Evolutionary conservation across 2,797 vertebrate species (phyloP).

Genomic region (Myotis vivesi): DNA sequence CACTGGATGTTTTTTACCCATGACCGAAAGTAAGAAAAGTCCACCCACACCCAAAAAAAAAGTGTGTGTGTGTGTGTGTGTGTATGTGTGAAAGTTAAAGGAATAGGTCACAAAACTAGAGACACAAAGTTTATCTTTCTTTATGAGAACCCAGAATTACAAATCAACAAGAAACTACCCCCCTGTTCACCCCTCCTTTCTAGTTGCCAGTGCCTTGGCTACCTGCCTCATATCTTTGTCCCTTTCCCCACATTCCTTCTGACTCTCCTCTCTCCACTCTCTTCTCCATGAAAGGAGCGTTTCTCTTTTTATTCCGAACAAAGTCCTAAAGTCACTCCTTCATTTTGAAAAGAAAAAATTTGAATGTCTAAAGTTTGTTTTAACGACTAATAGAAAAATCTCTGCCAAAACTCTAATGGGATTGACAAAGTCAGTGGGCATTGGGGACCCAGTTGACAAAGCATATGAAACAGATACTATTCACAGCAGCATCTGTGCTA

Average conservation of each 20-base stretch:
- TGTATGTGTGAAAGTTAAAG: not conserved
- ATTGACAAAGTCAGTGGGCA: not conserved
- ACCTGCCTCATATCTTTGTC: not conserved
- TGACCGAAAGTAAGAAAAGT: not conserved
- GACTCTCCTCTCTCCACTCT: not conserved
- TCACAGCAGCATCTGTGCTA: not conserved
- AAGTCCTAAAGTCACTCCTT: not conserved
- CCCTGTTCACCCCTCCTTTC: not conserved
- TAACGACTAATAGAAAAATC: not conserved
- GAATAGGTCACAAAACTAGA: not conserved
- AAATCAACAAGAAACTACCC: not conserved
- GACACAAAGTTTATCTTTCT: not conserved
- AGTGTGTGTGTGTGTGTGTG: not conserved
- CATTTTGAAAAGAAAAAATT: not conserved
- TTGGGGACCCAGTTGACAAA: not conserved
- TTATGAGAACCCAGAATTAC: not conserved
- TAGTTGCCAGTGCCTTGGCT: fast-evolving
- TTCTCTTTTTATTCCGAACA: not conserved
- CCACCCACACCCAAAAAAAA: not conserved
- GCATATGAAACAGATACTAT: not conserved
- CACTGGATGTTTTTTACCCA: not conserved
- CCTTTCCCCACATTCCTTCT: not conserved
- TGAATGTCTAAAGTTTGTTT: not conserved
- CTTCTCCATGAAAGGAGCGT: not conserved
- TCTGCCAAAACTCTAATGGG: not conserved